Evolutionary conservation across 1,140 invertebrate genomes (phyloP), one percentile per base, ranked within the genome.

Genomic region (Hypothenemus hampei): DNA sequence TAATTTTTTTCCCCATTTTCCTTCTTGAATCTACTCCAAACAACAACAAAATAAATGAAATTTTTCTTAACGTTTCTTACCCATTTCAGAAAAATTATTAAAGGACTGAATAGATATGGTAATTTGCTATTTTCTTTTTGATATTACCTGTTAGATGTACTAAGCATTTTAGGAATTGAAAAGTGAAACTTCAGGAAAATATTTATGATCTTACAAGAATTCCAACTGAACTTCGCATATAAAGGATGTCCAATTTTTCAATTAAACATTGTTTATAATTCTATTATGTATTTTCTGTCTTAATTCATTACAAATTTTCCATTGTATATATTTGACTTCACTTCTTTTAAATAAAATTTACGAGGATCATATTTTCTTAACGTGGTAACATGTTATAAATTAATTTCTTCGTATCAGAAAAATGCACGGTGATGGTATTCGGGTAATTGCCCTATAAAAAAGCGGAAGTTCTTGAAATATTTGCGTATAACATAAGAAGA

Each of bases 391-490:
- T 45, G 31, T 11, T 21, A 37, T 33, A 46, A 11, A 49, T 49
- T 35, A 49, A 37, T 37, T 13, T 21, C 16, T 22, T 4, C 26
- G 36, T 18, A 37, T 37, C 21, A 23, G 8, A 37, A 45, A 22
- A 8, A 18, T 10, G 18, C 13, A 31, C 45, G 26, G 20, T 49
- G 40, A 22, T 21, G 19, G 49, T 8, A 52, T 41, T 29, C 22
- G 11, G 8, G 23, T 41, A 52, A 52, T 52, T 52, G 49, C 40
- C 20, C 22, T 18, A 41, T 29, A 52, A 52, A 52, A 52, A 52
- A 52, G 49, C 37, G 49, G 49, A 52, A 52, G 49, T 52, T 43
- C 26, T 44, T 52, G 39, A 52, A 52, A 52, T 52, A 43, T 37
- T 21, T 50, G 39, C 36, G 19, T 36, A 41, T 41, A 26, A n/a